Conservation (phyloP, 2,888 invertebrate genomes). For the Sarcophaga rosellei region DNA sequence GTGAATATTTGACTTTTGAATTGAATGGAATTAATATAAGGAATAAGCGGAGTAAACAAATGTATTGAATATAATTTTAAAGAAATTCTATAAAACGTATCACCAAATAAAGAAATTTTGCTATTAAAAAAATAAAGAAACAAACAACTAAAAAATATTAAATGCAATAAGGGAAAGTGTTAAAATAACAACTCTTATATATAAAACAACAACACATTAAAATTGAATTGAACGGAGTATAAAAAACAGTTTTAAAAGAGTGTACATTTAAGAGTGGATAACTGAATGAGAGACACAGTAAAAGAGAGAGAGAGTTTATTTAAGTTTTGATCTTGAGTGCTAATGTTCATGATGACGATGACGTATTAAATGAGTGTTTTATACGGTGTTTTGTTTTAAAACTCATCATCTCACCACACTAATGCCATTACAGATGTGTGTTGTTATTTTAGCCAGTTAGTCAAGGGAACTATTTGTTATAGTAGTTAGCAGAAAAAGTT, state of each 20-base stretch:
- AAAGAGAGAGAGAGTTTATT: slow-evolving; percentile 14
- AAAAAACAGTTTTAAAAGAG: too few species aligned
- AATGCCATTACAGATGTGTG: slow-evolving; percentile 52
- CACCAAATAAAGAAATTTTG: neutral
- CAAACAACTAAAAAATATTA: slow-evolving; percentile 25
- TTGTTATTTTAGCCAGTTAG: slow-evolving; percentile 57
- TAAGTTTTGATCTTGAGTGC: slow-evolving; percentile 55
- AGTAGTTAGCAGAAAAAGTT: slow-evolving; percentile 35
- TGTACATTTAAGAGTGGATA: neutral
- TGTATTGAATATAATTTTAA: neutral
- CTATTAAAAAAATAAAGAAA: neutral
- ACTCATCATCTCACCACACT: neutral
- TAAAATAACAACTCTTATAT: slow-evolving; percentile 11
- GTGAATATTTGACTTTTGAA: slow-evolving; percentile 57
- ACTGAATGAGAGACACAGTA: slow-evolving; percentile 19
- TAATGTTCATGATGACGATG: slow-evolving; percentile 45
- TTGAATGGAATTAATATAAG: slow-evolving; percentile 38
- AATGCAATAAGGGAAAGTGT: slow-evolving; percentile 17
- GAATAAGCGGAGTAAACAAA: neutral
- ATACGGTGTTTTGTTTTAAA: slow-evolving; percentile 44
- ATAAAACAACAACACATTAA: slow-evolving; percentile 6
- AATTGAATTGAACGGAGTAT: neutral
- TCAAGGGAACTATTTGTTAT: slow-evolving; percentile 35
- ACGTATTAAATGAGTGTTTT: slow-evolving; percentile 59
- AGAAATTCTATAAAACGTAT: slow-evolving; percentile 23